These are phyloP conservation scores for Philereme vetulata DNA, from an alignment of 2,888 invertebrate species.

Conservation along the genomic window DNA sequence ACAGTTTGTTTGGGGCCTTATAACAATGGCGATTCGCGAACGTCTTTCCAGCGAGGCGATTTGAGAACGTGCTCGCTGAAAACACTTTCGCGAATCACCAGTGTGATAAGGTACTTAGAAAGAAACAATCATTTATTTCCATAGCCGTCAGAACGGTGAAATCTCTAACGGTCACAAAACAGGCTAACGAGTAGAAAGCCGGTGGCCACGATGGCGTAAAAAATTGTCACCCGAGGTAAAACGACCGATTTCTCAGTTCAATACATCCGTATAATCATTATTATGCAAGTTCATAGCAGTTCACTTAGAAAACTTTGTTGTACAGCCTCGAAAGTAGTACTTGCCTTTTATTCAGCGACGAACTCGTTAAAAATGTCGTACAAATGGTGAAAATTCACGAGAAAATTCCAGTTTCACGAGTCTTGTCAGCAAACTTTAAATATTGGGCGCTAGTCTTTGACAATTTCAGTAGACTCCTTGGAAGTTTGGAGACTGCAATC, in stretches of 20 bases:
- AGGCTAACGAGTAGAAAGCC: constrained; percentile 46
- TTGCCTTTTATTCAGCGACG: too few relatives aligned
- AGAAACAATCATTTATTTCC: constrained; percentile 12
- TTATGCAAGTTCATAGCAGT: constrained; percentile 36
- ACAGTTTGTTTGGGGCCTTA: too few relatives aligned
- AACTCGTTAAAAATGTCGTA: too few relatives aligned
- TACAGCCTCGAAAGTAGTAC: background rate
- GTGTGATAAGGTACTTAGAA: background rate
- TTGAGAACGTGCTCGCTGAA: too few relatives aligned
- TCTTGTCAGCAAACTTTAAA: constrained; percentile 9
- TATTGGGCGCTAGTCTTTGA: constrained; percentile 11
- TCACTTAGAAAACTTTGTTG: constrained; percentile 17
- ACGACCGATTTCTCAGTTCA: constrained; percentile 47
- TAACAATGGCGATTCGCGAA: too few relatives aligned
- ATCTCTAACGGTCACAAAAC: constrained; percentile 25
- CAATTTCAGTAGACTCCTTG: constrained; percentile 3
- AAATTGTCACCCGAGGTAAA: constrained; percentile 53
- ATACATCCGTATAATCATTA: constrained; percentile 46
- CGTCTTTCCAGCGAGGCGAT: too few relatives aligned
- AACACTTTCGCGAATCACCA: too few relatives aligned
- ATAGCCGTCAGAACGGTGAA: constrained; percentile 18
- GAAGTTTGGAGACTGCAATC: constrained; percentile 21
- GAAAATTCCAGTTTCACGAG: background rate
- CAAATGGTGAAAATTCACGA: background rate
- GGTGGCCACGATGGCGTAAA: constrained; percentile 46